Evolutionary conservation across 2,113 vertebrate species (phyloP).

Genomic region (Solea senegalensis): DNA sequence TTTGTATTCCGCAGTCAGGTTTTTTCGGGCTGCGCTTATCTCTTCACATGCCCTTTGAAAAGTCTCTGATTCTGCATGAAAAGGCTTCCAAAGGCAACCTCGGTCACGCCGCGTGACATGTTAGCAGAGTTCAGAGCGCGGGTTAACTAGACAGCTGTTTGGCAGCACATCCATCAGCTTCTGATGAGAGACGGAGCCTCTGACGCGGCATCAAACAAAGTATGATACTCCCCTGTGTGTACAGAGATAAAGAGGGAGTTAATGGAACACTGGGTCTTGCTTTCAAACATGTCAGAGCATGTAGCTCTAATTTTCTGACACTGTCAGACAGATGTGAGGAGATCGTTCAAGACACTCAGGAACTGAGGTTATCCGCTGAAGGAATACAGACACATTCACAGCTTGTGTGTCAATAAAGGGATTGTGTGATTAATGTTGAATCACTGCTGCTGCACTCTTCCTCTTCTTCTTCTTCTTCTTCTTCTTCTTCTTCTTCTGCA

Average conservation of each 20-base stretch:
- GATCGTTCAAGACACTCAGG: background rate
- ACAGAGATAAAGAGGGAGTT: background rate
- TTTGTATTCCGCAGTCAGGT: conserved; percentile 67
- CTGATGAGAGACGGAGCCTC: conserved; percentile 26
- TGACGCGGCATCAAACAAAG: conserved; percentile 26
- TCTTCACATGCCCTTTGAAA: conserved; percentile 60
- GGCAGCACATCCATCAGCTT: conserved; percentile 30
- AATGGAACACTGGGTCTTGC: background rate
- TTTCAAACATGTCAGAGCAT: conserved; percentile 6
- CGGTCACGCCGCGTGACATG: conserved; percentile 51
- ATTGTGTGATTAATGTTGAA: too few species aligned
- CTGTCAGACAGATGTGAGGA: conserved; percentile 1
- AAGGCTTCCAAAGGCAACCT: conserved; percentile 53
- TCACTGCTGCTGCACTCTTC: too few species aligned
- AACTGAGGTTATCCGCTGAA: too few species aligned
- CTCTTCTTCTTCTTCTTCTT: too few species aligned
- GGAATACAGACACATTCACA: too few species aligned
- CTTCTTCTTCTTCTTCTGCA: too few species aligned
- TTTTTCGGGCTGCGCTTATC: conserved; percentile 63
- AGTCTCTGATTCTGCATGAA: conserved; percentile 50
- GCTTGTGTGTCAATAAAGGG: too few species aligned
- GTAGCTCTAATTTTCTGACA: background rate
- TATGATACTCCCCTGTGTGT: background rate
- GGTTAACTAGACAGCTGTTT: conserved; percentile 33
- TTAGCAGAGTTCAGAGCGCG: conserved; percentile 43